Percentiles rank a stretch among this genome's conserved stretches.
Conservation (phyloP, 2,888 invertebrate species). For the Bugulina stolonifera region DNA sequence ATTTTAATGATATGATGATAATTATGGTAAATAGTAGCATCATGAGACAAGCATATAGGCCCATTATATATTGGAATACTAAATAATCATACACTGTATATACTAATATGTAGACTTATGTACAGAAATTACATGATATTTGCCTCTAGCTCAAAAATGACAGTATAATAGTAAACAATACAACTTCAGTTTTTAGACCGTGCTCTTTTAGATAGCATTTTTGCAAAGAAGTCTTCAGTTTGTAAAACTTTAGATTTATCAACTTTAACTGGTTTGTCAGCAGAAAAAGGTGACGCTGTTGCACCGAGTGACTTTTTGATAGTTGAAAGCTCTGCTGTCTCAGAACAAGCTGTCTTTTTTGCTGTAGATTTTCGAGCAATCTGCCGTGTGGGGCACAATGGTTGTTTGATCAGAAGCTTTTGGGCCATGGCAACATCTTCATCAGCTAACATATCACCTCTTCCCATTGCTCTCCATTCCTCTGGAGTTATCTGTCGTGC, state of each 20-base stretch:
- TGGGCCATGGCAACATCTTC: not conserved
- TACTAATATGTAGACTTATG: too few species aligned
- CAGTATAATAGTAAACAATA: too few species aligned
- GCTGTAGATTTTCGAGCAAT: not conserved
- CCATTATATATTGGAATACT: too few species aligned
- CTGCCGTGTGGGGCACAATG: not conserved
- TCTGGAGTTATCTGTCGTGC: not conserved
- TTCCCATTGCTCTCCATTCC: not conserved
- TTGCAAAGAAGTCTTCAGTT: constrained; percentile 14
- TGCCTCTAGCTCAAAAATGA: too few species aligned
- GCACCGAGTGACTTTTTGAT: not conserved
- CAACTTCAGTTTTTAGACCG: not conserved
- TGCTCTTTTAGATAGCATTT: not conserved
- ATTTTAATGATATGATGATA: too few species aligned
- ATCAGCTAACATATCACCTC: not conserved
- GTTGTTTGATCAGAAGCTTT: not conserved
- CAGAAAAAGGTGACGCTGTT: not conserved
- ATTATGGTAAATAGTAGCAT: too few species aligned
- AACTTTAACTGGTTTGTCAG: not conserved
- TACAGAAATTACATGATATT: too few species aligned
- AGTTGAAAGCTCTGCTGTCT: not conserved
- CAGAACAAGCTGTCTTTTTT: not conserved
- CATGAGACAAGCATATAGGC: too few species aligned
- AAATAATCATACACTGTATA: too few species aligned
- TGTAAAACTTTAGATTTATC: not conserved